A percentile compares a stretch with the other conserved stretches of the same genome.
These are phyloP conservation scores for Elephantulus edwardii DNA, from an alignment of 2,113 vertebrate genomes.

Conservation along the genomic window DNA sequence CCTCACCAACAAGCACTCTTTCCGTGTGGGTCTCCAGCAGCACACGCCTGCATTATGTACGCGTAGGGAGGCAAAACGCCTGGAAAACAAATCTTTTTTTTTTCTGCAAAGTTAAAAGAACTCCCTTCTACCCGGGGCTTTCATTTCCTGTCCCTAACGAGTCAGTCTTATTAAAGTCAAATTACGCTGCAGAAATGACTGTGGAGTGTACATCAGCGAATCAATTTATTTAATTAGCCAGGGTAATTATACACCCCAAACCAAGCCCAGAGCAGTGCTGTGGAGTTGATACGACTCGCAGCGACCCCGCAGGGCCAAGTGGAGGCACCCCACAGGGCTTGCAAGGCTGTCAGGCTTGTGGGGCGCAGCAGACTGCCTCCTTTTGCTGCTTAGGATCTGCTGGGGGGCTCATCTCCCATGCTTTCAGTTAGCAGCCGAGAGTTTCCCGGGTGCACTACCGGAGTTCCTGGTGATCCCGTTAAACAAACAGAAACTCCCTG, in stretches of 20 bases:
- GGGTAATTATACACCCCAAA: slow-evolving; percentile 59
- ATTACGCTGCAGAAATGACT: slow-evolving; percentile 60
- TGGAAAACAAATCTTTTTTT: slow-evolving; percentile 27
- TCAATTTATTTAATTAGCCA: slow-evolving; percentile 74
- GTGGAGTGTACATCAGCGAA: slow-evolving; percentile 54
- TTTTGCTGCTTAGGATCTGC: too few relatives aligned
- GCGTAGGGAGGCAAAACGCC: not conserved
- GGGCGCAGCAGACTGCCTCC: too few relatives aligned
- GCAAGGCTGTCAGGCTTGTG: too few relatives aligned
- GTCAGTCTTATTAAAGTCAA: slow-evolving; percentile 61
- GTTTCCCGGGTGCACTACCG: too few relatives aligned
- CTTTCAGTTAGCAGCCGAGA: too few relatives aligned
- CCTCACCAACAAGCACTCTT: not conserved
- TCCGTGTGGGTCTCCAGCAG: slow-evolving; percentile 25
- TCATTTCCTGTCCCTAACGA: slow-evolving; percentile 51
- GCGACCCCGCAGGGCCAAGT: too few relatives aligned
- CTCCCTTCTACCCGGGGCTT: slow-evolving; percentile 50
- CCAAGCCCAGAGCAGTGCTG: too few relatives aligned
- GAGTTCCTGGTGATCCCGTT: too few relatives aligned
- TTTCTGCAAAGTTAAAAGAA: slow-evolving; percentile 54
- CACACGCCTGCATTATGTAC: not conserved
- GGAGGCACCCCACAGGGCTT: too few relatives aligned
- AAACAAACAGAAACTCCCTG: too few relatives aligned
- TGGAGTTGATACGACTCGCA: too few relatives aligned
- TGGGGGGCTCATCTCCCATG: too few relatives aligned